phyloP scores from a whole-genome alignment of 2,113 vertebrate genomes.

The Callipepla californica region DNA sequence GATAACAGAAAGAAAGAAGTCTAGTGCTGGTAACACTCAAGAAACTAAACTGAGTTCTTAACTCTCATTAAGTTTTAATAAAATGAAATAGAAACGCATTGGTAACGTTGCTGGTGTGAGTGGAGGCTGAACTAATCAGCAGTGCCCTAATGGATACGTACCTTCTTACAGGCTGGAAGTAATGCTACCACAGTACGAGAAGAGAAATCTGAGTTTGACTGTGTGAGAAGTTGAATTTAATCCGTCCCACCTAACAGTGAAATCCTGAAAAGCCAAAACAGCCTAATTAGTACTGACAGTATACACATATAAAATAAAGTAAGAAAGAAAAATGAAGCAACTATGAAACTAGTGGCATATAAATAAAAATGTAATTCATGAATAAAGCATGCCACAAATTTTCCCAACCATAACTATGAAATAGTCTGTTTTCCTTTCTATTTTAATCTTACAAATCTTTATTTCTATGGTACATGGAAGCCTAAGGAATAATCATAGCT shows the following conservation, averaged over 20 bases:
- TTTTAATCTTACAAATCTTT: conserved; percentile 48
- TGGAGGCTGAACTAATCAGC: not conserved
- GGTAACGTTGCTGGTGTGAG: not conserved
- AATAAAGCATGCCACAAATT: conserved; percentile 23
- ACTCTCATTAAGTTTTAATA: conserved; percentile 1
- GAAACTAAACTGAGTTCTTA: not conserved
- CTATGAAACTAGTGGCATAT: not conserved
- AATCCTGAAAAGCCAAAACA: not conserved
- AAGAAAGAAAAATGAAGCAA: conserved; percentile 8
- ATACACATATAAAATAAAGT: not conserved
- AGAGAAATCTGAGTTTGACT: not conserved
- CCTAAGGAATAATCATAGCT: conserved; percentile 38
- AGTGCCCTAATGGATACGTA: not conserved
- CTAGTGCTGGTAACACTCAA: not conserved
- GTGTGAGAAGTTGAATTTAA: not conserved
- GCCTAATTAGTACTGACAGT: not conserved
- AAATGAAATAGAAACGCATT: not conserved
- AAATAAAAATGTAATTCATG: conserved; percentile 21
- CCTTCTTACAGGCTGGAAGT: not conserved
- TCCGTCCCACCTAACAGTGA: not conserved
- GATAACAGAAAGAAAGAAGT: not conserved
- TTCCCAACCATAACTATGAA: conserved; percentile 34
- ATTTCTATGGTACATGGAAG: too few species aligned
- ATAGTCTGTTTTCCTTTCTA: conserved; percentile 13
- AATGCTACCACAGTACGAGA: accelerated